Evolutionary conservation across 2,888 invertebrate species (phyloP).

Genomic region (Zele albiditarsus): DNA sequence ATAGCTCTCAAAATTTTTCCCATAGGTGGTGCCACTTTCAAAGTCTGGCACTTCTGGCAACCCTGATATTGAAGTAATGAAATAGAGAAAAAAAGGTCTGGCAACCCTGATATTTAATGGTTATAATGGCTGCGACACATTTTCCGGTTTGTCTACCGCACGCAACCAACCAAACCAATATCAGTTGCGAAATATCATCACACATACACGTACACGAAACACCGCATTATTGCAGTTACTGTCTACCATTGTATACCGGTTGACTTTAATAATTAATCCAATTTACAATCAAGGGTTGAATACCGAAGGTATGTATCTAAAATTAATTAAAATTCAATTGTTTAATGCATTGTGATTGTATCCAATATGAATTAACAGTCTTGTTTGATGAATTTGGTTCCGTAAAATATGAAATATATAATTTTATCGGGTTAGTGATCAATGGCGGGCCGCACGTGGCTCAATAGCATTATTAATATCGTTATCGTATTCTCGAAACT

Average conservation of each 20-base stretch:
- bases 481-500: too few species aligned
- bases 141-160: slow-evolving; percentile 13
- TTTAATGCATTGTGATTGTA: too few species aligned
- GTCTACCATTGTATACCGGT: neutral
- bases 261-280: neutral
- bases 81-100: too few species aligned
- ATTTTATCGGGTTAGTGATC: neutral
- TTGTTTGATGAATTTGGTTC: neutral
- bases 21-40: too few species aligned
- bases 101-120: too few species aligned
- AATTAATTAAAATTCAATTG: neutral
- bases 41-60: too few species aligned
- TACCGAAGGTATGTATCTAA: neutral
- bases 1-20: too few species aligned
- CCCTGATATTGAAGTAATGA: too few species aligned
- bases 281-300: neutral
- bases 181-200: neutral
- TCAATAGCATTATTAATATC: neutral
- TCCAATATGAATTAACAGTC: too few species aligned
- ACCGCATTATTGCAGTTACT: neutral
- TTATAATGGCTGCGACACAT: slow-evolving; percentile 18
- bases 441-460: slow-evolving; percentile 24
- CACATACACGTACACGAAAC: neutral
- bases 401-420: neutral
- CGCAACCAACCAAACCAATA: neutral